Conservation (phyloP, 2,113 vertebrate genomes). For the Cygnus atratus region DNA sequence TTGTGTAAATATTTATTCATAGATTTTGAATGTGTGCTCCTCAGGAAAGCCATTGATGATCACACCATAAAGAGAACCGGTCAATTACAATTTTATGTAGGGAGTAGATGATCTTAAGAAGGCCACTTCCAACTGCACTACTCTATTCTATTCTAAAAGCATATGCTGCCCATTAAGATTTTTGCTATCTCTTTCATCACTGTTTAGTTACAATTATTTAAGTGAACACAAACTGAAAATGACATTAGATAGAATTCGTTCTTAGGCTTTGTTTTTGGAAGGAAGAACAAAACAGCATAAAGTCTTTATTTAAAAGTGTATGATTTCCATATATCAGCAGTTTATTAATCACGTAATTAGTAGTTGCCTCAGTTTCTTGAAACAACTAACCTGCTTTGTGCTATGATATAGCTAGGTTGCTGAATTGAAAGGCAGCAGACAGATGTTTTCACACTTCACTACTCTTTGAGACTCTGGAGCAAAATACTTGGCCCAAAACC, state of each 20-base stretch:
- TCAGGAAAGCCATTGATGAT: rapidly evolving
- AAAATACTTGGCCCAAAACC: background rate
- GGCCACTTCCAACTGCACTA: background rate
- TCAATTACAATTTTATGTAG: background rate
- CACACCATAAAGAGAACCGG: background rate
- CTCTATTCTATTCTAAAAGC: background rate
- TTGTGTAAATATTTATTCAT: background rate
- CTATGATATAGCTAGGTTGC: background rate
- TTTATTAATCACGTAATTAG: background rate
- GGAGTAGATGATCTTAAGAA: background rate
- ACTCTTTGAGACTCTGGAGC: background rate
- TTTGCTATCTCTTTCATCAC: background rate
- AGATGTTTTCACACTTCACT: background rate
- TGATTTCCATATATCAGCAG: background rate
- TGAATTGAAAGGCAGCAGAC: background rate
- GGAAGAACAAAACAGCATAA: background rate
- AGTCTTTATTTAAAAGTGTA: background rate
- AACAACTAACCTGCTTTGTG: background rate
- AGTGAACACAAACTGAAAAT: background rate
- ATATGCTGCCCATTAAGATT: background rate
- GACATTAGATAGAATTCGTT: background rate
- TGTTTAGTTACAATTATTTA: background rate
- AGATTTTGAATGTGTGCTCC: background rate
- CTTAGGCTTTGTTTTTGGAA: background rate
- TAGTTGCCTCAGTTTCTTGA: background rate